Percentiles rank a stretch among this genome's conserved stretches.
Conservation (phyloP, 1,140 invertebrate genomes). For the Penaeus japonicus region DNA sequence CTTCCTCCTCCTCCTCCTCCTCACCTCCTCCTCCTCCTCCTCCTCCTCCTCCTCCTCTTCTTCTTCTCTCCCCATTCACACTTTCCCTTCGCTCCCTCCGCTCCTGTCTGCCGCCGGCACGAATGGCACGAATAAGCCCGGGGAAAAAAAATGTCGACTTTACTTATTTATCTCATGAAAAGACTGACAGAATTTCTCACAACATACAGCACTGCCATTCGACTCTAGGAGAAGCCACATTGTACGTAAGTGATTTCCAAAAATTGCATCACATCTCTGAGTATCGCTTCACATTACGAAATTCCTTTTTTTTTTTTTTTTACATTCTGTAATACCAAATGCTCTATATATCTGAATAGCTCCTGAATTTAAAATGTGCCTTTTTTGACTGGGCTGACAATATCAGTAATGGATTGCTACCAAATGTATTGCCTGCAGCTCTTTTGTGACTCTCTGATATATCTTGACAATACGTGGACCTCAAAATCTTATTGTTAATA, state of each 20-base stretch:
- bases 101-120: too few species aligned
- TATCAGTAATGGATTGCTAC: slow-evolving; percentile 13
- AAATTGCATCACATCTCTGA: neutral
- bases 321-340: slow-evolving; percentile 8
- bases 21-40: too few species aligned
- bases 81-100: too few species aligned
- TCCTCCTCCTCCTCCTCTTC: too few species aligned
- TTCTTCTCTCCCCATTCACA: too few species aligned
- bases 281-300: neutral
- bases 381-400: slow-evolving; percentile 13
- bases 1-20: too few species aligned
- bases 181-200: too few species aligned
- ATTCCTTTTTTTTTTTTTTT: neutral
- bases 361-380: slow-evolving; percentile 11
- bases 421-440: slow-evolving; percentile 3
- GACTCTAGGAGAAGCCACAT: neutral
- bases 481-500: slow-evolving; percentile 14
- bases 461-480: slow-evolving; percentile 6
- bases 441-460: slow-evolving; percentile 10
- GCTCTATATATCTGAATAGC: slow-evolving; percentile 16
- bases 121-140: too few species aligned
- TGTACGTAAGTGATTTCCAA: slow-evolving; percentile 1
- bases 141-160: too few species aligned
- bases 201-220: neutral
- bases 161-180: too few species aligned